Evolutionary conservation across 1,140 invertebrate species (phyloP).

Genomic region (Tetramorium simillimum): DNA sequence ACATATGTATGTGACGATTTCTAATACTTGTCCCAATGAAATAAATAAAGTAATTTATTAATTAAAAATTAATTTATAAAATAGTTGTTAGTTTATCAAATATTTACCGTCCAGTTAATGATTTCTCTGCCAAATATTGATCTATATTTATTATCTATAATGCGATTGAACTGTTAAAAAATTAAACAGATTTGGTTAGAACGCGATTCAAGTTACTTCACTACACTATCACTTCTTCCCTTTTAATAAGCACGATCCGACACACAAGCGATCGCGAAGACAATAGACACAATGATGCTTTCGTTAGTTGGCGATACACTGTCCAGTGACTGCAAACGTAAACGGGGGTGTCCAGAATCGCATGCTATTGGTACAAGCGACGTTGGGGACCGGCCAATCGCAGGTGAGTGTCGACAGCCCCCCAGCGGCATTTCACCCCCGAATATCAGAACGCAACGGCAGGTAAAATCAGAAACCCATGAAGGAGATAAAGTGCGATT

Average conservation of each 20-base stretch:
- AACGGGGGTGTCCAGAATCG: slow-evolving; percentile 76
- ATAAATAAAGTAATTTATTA: slow-evolving; percentile 18
- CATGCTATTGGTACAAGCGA: slow-evolving; percentile 81
- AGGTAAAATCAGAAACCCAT: slow-evolving; percentile 80
- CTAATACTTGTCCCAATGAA: neutral
- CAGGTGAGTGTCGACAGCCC: slow-evolving; percentile 67
- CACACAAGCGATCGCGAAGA: slow-evolving; percentile 76
- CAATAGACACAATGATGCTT: slow-evolving; percentile 82
- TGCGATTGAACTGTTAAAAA: neutral
- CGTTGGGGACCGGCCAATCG: slow-evolving; percentile 77
- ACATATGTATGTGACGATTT: neutral
- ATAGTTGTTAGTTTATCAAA: neutral
- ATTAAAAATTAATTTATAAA: slow-evolving; percentile 5
- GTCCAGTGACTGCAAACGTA: slow-evolving; percentile 73
- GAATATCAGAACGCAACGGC: slow-evolving; percentile 76
- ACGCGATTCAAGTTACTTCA: slow-evolving; percentile 10
- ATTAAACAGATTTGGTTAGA: neutral
- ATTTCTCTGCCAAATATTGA: neutral
- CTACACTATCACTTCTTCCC: slow-evolving; percentile 15
- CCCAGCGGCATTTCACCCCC: slow-evolving; percentile 75
- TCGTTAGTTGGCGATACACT: slow-evolving; percentile 71
- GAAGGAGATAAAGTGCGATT: slow-evolving; percentile 48
- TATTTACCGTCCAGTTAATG: slow-evolving; percentile 34
- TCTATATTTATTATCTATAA: neutral
- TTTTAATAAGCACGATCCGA: slow-evolving; percentile 72